Base-by-base conservation (phyloP, 2,888 invertebrate genomes). In the Julus scanicus region DNA sequence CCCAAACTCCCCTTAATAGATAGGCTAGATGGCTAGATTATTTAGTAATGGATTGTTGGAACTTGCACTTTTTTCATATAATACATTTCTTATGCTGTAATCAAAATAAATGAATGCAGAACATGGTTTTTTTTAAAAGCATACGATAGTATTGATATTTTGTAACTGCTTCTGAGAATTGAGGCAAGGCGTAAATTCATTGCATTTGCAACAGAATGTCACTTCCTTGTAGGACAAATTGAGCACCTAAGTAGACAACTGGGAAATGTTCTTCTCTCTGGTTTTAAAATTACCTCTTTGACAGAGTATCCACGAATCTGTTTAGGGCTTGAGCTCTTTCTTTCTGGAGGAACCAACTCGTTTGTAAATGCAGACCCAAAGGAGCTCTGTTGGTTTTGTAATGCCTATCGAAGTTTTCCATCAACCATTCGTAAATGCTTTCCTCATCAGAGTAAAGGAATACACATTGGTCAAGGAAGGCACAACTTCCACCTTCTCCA, bases 301-400 rank as follows among this genome's bases (percentile, higher is more conserved):
- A 93, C 0, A 95, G 95, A 96, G 97, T 97, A 90, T 95, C 95
- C 89, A 98, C 93, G 93, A 98, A 98, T 92, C 96, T 96, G 90
- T 96, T 95, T 1, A 98, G 93, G 37, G 97, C 97, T 89, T 93
- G 93, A 91, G 97, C 15, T 97, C 93, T 91, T 95, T 96, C 91
- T 96, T 96, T 90, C 95, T 96, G 92, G 96, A 90, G 97, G 94
- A 98, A 98, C 98, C 98, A 98, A 92, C 97, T 98, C 0, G 98
- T 98, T 92, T 98, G 98, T 89, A 92, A 91, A 88, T 92, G 92
- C 84, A 92, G 89, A 11, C 92, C 91, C 86, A 92, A 90, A 4
- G 92, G 92, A 4, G 92, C 91, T 85, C 90, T 88, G 89, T 90
- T 90, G 20, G 87, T 86, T 20, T 86, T 88, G 91, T 97, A 97